Evolutionary conservation across 2,113 vertebrate species (phyloP), one percentile per base, ranked within the genome.

Genomic region (Neodontobutis hainanensis): DNA sequence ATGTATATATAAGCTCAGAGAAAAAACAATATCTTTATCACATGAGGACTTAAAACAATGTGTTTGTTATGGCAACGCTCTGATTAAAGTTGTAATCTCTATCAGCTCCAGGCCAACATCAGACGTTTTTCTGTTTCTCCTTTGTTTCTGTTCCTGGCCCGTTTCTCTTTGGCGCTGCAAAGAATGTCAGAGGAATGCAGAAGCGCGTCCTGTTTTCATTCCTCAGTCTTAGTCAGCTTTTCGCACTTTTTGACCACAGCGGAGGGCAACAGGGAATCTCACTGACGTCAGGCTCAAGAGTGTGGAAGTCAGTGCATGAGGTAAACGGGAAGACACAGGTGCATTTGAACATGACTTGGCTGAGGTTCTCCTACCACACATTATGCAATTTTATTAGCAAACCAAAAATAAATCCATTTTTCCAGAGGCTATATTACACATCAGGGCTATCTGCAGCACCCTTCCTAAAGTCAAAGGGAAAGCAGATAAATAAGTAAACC

Each of bases 151-250:
- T 89, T 78, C 70, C 90, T 86, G 70, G 65, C 43, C 51, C 53
- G 45, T 70, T 72, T 89, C 87, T 80, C 83, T 89, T 58, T 71
- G 73, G 82, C 57, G 70, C 73, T 59, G 48, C 61, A 91, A 27
- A 91, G 90, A 92, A 84, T 92, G 85, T 0, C 2, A 65, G 55
- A 84, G 91, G 93, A 94, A 94, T 93, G 94, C 90, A 78, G 87
- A 87, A 92, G 82, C 90, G 93, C 93, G 90, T 95, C 94, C 94
- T 95, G 94, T 95, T 95, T 94, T 90, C 87, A 72, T 82, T 82
- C 86, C 68, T 8, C 61, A 0, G 36, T 65, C 72, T 90, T 75
- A 90, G 83, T 86, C 86, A 88, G 85, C 87, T 77, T 55, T 85
- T 89, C 72, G 72, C 69, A 36, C 67, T 75, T 27, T 48, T 8